These are phyloP conservation scores for Austrolebias charrua DNA, from an alignment of 2,797 vertebrate species.

Conservation along the genomic window DNA sequence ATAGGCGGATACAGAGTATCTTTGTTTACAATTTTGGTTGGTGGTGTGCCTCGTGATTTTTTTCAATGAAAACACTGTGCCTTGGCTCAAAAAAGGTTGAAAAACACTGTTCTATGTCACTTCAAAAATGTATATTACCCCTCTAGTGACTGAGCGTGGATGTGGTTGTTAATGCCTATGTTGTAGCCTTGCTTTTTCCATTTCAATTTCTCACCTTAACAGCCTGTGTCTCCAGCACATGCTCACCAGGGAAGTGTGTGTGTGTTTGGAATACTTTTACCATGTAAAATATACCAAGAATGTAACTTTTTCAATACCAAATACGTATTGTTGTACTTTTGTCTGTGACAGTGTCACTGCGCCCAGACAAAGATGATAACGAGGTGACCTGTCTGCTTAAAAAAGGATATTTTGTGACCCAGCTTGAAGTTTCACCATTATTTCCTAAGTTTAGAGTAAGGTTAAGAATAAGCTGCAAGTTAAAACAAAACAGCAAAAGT, in stretches of 20 bases:
- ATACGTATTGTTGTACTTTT: constrained; percentile 5
- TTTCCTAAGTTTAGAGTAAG: background rate
- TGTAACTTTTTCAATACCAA: background rate
- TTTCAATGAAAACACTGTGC: no score
- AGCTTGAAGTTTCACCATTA: background rate
- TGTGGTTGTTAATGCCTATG: constrained; percentile 3
- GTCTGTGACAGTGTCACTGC: background rate
- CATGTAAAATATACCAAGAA: background rate
- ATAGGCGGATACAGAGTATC: no score
- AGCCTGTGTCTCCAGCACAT: constrained; percentile 13
- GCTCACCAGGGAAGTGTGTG: background rate
- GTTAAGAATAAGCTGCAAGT: background rate
- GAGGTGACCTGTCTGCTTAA: background rate
- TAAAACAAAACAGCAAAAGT: background rate
- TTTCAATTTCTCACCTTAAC: constrained; percentile 1
- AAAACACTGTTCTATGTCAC: background rate
- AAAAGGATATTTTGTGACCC: background rate
- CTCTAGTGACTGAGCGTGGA: constrained; percentile 12
- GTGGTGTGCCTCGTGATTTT: no score
- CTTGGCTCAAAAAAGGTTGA: no score
- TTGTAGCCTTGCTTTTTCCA: constrained; percentile 1
- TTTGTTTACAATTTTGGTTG: no score
- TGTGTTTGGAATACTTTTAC: background rate
- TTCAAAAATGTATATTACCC: constrained; percentile 10
- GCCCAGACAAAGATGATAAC: background rate